Percentiles rank a stretch among this genome's conserved stretches.
phyloP scores from a whole-genome alignment of 1,140 invertebrate genomes.

The Drosophila yakuba region DNA sequence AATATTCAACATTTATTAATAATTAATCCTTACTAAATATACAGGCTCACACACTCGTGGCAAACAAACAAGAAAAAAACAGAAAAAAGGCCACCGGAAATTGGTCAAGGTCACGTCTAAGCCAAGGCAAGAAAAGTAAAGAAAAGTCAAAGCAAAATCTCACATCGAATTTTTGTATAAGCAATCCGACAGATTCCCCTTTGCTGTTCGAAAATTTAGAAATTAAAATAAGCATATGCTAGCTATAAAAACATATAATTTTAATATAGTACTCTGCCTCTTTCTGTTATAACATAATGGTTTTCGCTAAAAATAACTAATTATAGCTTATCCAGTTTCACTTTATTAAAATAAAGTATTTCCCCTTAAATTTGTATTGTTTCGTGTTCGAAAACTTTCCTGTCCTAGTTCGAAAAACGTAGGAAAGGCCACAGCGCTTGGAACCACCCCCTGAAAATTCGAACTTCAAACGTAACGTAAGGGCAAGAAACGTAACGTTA shows the following conservation, averaged over 20 bases:
- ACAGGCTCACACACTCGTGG: too few species aligned
- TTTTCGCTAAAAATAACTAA: background rate
- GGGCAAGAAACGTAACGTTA: slow-evolving; percentile 12
- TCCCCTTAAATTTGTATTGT: background rate
- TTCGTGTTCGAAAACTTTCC: slow-evolving; percentile 16
- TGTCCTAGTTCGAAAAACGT: slow-evolving; percentile 16
- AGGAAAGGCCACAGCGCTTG: background rate
- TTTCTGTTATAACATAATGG: too few species aligned
- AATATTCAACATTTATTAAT: too few species aligned
- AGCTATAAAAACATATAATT: background rate
- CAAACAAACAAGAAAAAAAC: slow-evolving; percentile 7
- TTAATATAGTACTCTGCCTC: too few species aligned
- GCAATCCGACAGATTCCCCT: slow-evolving; percentile 33
- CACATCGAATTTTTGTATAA: background rate
- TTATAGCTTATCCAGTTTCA: background rate
- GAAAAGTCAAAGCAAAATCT: background rate
- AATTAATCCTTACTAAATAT: too few species aligned
- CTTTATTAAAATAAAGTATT: background rate
- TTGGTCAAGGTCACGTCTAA: slow-evolving; percentile 68
- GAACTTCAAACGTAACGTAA: slow-evolving; percentile 16
- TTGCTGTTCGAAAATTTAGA: background rate
- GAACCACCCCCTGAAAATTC: slow-evolving; percentile 29
- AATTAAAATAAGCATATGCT: background rate
- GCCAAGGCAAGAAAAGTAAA: slow-evolving; percentile 13
- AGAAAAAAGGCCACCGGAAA: slow-evolving; percentile 20